These are phyloP conservation scores for Scotopteryx bipunctaria DNA, from an alignment of 2,888 invertebrate genomes.

Conservation along the genomic window DNA sequence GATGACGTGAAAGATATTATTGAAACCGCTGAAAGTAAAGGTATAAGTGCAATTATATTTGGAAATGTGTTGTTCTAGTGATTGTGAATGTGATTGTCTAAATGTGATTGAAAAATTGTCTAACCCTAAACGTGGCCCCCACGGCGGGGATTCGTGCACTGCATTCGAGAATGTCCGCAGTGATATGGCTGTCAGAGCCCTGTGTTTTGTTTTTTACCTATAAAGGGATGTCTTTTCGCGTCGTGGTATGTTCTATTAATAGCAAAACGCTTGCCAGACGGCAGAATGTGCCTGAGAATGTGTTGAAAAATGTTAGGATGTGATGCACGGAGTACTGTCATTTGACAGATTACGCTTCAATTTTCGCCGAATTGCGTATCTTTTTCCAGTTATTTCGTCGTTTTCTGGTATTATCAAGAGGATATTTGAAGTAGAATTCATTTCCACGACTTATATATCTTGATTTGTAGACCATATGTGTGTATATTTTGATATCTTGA, in stretches of 20 bases:
- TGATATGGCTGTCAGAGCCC: constrained; percentile 64
- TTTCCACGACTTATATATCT: constrained; percentile 44
- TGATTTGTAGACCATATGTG: constrained; percentile 43
- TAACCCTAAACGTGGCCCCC: constrained; percentile 82
- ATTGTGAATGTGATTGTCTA: too few species aligned
- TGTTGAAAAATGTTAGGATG: constrained; percentile 56
- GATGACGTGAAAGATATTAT: constrained; percentile 81
- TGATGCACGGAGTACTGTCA: constrained; percentile 44
- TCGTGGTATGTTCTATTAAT: constrained; percentile 80
- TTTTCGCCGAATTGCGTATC: constrained; percentile 40
- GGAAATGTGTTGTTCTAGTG: constrained; percentile 73
- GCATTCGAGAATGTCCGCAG: constrained; percentile 78
- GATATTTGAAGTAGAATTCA: constrained; percentile 34
- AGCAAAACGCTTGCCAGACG: constrained; percentile 72
- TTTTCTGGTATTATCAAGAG: constrained; percentile 24
- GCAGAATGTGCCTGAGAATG: constrained; percentile 64
- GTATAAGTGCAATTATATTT: constrained; percentile 77
- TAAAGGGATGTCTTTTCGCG: constrained; percentile 77
- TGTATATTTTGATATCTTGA: constrained; percentile 38
- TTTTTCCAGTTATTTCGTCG: constrained; percentile 38
- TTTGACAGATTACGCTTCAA: constrained; percentile 39
- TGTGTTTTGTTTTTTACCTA: constrained; percentile 79
- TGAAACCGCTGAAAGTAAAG: constrained; percentile 82
- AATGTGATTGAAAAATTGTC: constrained; percentile 76
- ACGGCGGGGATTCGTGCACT: constrained; percentile 75